Evolutionary conservation across 2,888 invertebrate genomes (phyloP), one percentile per base, ranked within the genome.

Genomic region (Podabrus alpinus): DNA sequence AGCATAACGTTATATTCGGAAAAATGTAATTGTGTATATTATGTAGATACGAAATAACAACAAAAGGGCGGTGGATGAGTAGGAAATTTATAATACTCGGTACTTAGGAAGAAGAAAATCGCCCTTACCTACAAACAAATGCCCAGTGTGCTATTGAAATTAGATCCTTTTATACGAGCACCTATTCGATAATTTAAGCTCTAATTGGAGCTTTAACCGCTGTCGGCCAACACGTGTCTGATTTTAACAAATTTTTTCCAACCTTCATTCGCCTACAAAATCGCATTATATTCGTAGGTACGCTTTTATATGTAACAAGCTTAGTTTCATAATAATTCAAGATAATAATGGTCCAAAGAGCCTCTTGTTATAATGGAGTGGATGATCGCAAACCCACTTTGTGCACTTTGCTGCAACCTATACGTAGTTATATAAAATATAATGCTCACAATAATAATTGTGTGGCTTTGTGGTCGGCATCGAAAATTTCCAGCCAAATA

Each of bases 161-260:
- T 68, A 71, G 25, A 29, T 68, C 64, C 73, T 73, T 76, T 76
- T 69, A 74, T 74, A 71, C 59, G 76, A 71, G 62, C 72, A 75
- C 71, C 72, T 72, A 77, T 64, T 72, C 64, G 71, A 73, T 73
- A 71, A 77, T 71, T 76, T 67, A 66, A 59, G 79, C 81, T 81
- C 84, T 85, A 85, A 85, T 85, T 85, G 85, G 85, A 82, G 83
- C 80, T 80, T 81, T 73, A 76, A 80, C 81, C 79, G 79, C 81
- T 80, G 80, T 79, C 76, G 78, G 79, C 77, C 75, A 82, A 83
- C 85, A 84, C 85, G 85, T 85, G 85, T 82, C 83, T 81, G 81
- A 81, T 84, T 83, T 76, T 83, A 83, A 82, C 81, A 80, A 82
- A 81, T 81, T 80, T 81, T 25, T 80, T 81, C 79, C 80, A 81